These are phyloP conservation scores for Nebria brevicollis DNA, from an alignment of 2,888 invertebrate genomes.

Conservation along the genomic window DNA sequence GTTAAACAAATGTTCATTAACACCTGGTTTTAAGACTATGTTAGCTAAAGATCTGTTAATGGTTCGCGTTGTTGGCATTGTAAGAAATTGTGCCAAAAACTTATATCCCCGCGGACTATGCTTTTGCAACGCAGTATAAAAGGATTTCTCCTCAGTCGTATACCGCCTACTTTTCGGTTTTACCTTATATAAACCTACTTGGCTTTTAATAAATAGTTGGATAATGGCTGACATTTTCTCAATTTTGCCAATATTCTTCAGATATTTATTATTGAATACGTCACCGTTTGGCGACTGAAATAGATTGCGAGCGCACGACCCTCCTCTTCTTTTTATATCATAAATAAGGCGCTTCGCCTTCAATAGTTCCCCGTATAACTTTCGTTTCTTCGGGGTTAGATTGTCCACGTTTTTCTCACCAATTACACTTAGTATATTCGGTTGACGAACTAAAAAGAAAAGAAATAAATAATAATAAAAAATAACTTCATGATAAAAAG, in stretches of 20 bases:
- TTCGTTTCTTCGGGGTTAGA: too few species aligned
- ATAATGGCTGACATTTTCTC: background rate
- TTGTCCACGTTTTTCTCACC: background rate
- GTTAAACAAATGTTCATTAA: background rate
- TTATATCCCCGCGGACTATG: background rate
- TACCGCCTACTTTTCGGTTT: background rate
- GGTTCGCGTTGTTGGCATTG: background rate
- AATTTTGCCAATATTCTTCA: background rate
- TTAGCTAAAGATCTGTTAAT: slow-evolving; percentile 5
- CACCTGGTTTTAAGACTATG: background rate
- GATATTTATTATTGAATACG: background rate
- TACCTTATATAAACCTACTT: background rate
- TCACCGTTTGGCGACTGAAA: background rate
- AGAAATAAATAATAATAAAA: too few species aligned
- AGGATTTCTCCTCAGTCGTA: background rate
- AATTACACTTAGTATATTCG: too few species aligned
- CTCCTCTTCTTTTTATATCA: background rate
- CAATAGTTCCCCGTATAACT: background rate
- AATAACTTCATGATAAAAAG: too few species aligned
- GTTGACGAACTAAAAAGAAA: too few species aligned
- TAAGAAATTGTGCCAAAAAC: background rate
- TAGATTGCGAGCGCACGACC: background rate
- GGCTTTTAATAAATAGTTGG: background rate
- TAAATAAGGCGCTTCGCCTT: background rate
- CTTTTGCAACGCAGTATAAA: background rate